Conservation (phyloP, 2,888 invertebrate species). For the Amiota communis region DNA sequence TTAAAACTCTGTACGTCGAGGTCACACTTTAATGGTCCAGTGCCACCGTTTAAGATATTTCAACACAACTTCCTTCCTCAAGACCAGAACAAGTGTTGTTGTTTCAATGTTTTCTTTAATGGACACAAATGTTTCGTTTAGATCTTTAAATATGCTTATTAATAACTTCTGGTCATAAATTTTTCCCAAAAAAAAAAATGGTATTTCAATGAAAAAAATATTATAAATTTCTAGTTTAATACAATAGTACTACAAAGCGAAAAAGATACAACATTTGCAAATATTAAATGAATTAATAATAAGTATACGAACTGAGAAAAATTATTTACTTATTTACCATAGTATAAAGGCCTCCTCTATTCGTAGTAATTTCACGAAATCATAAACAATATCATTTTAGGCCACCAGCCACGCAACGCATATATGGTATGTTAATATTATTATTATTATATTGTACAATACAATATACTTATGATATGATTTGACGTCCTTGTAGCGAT, state of each 20-base stretch:
- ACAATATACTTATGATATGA: too few species aligned
- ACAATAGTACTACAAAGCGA: neutral
- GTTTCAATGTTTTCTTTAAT: neutral
- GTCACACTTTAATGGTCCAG: neutral
- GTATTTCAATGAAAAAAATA: neutral
- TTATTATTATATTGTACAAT: too few species aligned
- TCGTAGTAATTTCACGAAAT: too few species aligned
- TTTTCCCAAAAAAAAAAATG: slow-evolving; percentile 12
- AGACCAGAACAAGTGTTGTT: neutral
- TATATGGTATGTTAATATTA: too few species aligned
- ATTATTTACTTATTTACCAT: too few species aligned
- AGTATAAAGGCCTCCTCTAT: too few species aligned
- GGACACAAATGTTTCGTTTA: slow-evolving; percentile 18
- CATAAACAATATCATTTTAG: too few species aligned
- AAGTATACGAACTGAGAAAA: slow-evolving; percentile 61
- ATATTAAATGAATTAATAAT: slow-evolving; percentile 25
- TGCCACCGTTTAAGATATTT: slow-evolving; percentile 5
- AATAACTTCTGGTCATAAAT: slow-evolving; percentile 29
- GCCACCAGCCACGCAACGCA: too few species aligned
- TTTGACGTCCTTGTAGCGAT: too few species aligned
- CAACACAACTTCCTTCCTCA: neutral
- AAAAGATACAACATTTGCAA: slow-evolving; percentile 36
- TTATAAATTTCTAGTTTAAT: neutral
- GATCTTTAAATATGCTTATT: slow-evolving; percentile 21
- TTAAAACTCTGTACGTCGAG: too few species aligned